These are phyloP conservation scores for Steatocranus sp. DNA, from an alignment of 2,797 vertebrate species.

Conservation along the genomic window DNA sequence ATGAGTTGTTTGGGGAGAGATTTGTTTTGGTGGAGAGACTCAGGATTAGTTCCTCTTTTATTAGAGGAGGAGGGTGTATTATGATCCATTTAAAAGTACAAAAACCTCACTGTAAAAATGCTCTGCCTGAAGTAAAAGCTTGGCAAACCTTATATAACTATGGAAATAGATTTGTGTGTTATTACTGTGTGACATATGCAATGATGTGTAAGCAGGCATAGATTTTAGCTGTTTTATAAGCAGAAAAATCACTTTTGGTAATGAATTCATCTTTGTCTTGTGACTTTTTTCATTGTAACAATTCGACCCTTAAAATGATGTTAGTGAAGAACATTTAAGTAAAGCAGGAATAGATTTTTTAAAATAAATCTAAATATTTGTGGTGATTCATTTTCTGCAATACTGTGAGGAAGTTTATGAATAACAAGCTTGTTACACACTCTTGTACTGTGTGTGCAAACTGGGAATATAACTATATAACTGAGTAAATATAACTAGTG, in stretches of 20 bases:
- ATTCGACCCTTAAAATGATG: not conserved
- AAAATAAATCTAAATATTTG: not conserved
- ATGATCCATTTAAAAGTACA: not conserved
- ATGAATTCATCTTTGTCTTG: not conserved
- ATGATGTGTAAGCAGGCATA: not conserved
- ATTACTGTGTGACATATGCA: not conserved
- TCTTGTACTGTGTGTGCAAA: not conserved
- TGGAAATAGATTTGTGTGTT: not conserved
- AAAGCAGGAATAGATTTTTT: accelerated
- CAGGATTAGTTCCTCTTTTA: not conserved
- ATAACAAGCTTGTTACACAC: not conserved
- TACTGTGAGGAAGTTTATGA: not conserved
- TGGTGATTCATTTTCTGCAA: not conserved
- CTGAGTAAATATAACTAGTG: not conserved
- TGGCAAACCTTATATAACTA: not conserved
- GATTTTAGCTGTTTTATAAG: not conserved
- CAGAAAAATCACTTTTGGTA: not conserved
- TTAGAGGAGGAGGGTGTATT: not conserved
- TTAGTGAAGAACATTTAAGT: not conserved
- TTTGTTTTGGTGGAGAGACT: not conserved
- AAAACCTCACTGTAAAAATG: not conserved
- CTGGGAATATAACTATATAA: too few species aligned
- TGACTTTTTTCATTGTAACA: not conserved
- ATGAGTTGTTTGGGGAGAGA: not conserved
- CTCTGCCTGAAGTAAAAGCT: not conserved